These are phyloP conservation scores for Salvelinus fontinalis DNA, from an alignment of 2,113 vertebrate genomes.

Conservation along the genomic window DNA sequence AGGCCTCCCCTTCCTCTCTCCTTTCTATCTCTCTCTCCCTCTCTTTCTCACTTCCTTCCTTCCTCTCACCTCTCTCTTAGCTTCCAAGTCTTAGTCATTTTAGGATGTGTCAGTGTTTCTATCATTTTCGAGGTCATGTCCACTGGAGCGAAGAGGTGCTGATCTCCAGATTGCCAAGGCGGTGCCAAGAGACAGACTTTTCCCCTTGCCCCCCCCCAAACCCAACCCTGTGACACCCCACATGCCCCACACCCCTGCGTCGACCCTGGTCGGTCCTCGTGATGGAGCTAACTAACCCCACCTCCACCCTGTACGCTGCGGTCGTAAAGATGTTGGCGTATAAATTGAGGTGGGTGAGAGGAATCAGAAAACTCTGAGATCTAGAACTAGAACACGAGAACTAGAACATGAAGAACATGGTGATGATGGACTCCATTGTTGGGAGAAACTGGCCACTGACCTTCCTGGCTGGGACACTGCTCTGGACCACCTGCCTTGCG, in stretches of 20 bases:
- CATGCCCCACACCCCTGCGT: constrained; percentile 24
- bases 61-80: neutral
- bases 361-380: constrained; percentile 36
- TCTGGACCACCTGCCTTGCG: constrained; percentile 69
- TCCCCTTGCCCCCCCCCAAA: constrained; percentile 33
- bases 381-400: neutral
- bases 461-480: constrained; percentile 52
- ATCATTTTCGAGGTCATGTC: constrained; percentile 72
- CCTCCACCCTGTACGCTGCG: constrained; percentile 37
- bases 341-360: constrained; percentile 59
- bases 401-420: constrained; percentile 57
- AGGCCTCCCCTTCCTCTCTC: neutral
- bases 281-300: constrained; percentile 53
- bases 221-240: constrained; percentile 48
- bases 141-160: constrained; percentile 64
- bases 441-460: constrained; percentile 49
- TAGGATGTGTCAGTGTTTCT: constrained; percentile 78
- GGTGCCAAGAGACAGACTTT: constrained; percentile 62
- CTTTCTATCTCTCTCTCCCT: constrained; percentile 30
- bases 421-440: constrained; percentile 70
- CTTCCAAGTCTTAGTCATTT: constrained; percentile 71
- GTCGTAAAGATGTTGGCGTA: constrained; percentile 59
- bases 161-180: constrained; percentile 62
- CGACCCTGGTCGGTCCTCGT: constrained; percentile 10
- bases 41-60: neutral